These are phyloP conservation scores for Barbus barbus DNA, from an alignment of 2,113 vertebrate genomes.

Conservation along the genomic window DNA sequence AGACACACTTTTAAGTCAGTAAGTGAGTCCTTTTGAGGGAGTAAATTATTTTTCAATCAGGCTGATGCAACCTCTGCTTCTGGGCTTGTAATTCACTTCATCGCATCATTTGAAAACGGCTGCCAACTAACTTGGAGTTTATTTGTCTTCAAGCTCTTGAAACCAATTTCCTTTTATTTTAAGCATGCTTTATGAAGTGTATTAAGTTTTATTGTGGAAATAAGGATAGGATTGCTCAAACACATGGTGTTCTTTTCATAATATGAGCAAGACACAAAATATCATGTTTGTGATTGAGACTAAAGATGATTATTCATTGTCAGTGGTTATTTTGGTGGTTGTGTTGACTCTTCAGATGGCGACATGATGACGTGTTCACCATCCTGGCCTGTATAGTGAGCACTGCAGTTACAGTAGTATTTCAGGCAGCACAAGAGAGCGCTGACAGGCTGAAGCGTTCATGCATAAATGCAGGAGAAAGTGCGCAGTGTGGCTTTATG, in stretches of 20 bases:
- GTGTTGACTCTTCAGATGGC: background rate
- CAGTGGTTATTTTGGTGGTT: background rate
- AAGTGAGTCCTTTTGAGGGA: constrained; percentile 32
- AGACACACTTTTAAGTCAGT: constrained; percentile 47
- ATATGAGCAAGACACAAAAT: background rate
- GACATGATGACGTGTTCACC: background rate
- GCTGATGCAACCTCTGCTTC: constrained; percentile 70
- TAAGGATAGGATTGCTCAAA: background rate
- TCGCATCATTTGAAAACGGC: constrained; percentile 26
- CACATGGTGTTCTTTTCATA: background rate
- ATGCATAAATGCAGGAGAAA: constrained; percentile 75
- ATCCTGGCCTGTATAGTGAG: background rate
- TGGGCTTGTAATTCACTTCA: constrained; percentile 59
- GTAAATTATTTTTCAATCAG: constrained; percentile 60
- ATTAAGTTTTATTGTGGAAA: background rate
- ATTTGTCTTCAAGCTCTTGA: background rate
- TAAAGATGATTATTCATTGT: background rate
- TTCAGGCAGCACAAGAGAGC: constrained; percentile 65
- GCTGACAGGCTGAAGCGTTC: constrained; percentile 62
- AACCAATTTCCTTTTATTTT: constrained; percentile 25
- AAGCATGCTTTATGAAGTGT: background rate
- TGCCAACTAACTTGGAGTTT: background rate
- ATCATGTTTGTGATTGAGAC: background rate
- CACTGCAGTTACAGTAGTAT: constrained; percentile 60
- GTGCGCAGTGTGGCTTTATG: constrained; percentile 25